phyloP scores from a whole-genome alignment of 2,797 vertebrate genomes.

The Menidia menidia region DNA sequence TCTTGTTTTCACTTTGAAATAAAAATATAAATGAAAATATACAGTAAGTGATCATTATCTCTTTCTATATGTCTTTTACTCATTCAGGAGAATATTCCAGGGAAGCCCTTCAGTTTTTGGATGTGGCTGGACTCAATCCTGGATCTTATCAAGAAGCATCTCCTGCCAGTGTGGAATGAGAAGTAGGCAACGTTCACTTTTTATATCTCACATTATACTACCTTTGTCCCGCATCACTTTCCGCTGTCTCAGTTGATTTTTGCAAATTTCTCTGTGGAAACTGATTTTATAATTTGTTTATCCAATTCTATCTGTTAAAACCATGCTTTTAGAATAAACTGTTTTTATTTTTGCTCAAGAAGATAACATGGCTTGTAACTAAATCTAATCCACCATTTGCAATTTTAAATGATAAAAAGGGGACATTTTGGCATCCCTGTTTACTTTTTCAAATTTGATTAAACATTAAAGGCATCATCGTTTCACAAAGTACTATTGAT shows the following conservation, averaged over 20 bases:
- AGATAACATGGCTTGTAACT: too few relatives aligned
- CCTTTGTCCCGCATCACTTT: background rate
- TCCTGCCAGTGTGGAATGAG: constrained; percentile 96
- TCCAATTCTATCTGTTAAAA: too few relatives aligned
- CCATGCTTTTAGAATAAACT: too few relatives aligned
- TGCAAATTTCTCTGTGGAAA: background rate
- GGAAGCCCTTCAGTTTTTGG: constrained; percentile 97
- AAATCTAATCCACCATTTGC: too few relatives aligned
- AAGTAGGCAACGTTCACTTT: constrained; percentile 81
- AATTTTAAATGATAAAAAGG: too few relatives aligned
- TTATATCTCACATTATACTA: background rate
- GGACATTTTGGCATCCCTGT: too few relatives aligned
- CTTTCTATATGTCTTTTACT: background rate
- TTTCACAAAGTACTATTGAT: too few relatives aligned
- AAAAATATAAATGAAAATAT: background rate
- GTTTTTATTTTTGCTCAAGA: too few relatives aligned
- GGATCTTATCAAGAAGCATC: constrained; percentile 96
- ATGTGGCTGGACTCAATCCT: constrained; percentile 96
- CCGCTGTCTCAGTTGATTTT: background rate
- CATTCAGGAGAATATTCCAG: constrained; percentile 91
- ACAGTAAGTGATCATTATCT: background rate
- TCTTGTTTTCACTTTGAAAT: too few relatives aligned
- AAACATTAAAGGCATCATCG: too few relatives aligned
- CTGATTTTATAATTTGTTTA: too few relatives aligned
- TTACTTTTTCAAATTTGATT: too few relatives aligned